A percentile compares a stretch with the other conserved stretches of the same genome.
Evolutionary conservation across 2,888 invertebrate genomes (phyloP).

Genomic region (Osedax fenrisi): DNA sequence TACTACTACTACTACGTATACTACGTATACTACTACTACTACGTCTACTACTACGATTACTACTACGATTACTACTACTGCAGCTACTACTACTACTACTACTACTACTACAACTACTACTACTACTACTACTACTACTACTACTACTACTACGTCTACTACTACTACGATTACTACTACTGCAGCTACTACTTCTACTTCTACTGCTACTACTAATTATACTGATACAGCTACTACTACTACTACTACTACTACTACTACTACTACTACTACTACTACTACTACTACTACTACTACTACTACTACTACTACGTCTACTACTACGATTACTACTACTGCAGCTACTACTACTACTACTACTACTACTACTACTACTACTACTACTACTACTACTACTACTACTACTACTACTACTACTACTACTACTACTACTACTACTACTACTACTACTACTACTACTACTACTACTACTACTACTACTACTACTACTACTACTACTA

Average conservation of each 20-base stretch:
- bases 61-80: constrained; percentile 8
- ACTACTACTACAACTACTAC: not conserved
- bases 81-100: not conserved
- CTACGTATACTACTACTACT: too few relatives aligned
- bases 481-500: not conserved
- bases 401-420: not conserved
- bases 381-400: not conserved
- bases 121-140: not conserved
- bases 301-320: not conserved
- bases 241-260: not conserved
- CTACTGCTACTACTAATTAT: constrained; percentile 1
- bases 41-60: too few relatives aligned
- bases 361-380: not conserved
- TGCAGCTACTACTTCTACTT: not conserved
- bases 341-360: not conserved
- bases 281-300: not conserved
- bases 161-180: not conserved
- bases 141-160: not conserved
- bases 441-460: not conserved
- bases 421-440: not conserved
- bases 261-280: not conserved
- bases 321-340: not conserved
- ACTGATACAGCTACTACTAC: not conserved
- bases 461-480: not conserved
- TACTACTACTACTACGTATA: too few relatives aligned